phyloP scores from a whole-genome alignment of 2,888 invertebrate genomes.

The Stenoptilia bipunctidactyla region DNA sequence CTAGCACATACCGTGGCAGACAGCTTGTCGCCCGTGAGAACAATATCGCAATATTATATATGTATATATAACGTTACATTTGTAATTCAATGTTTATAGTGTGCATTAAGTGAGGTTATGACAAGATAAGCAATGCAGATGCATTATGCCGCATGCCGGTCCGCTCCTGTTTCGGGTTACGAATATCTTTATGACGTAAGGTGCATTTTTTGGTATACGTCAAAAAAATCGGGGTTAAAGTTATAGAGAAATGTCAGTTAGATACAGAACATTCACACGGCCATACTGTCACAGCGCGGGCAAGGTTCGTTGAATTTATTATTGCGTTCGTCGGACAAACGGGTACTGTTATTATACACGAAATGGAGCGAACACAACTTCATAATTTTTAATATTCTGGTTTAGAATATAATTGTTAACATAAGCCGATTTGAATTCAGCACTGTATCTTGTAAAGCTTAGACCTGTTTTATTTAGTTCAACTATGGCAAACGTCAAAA shows the following conservation, averaged over 20 bases:
- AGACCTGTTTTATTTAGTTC: slow-evolving; percentile 8
- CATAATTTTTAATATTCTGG: slow-evolving; percentile 13
- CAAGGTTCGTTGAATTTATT: slow-evolving; percentile 71
- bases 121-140: slow-evolving; percentile 36
- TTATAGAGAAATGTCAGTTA: no score
- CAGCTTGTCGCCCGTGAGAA: slow-evolving; percentile 67
- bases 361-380: slow-evolving; percentile 44
- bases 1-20: slow-evolving; percentile 54
- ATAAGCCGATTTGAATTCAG: slow-evolving; percentile 7
- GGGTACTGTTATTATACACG: slow-evolving; percentile 55
- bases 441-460: no score
- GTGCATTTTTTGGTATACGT: background rate
- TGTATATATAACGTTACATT: slow-evolving; percentile 41
- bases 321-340: slow-evolving; percentile 63
- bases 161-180: slow-evolving; percentile 32
- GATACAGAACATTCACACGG: background rate
- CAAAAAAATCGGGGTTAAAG: background rate
- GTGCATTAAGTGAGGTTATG: slow-evolving; percentile 31
- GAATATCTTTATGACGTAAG: slow-evolving; percentile 2
- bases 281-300: slow-evolving; percentile 46
- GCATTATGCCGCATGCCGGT: slow-evolving; percentile 22
- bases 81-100: slow-evolving; percentile 52
- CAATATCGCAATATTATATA: slow-evolving; percentile 52
- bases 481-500: no score
- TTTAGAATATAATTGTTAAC: slow-evolving; percentile 18